Evolutionary conservation across 2,797 vertebrate species (phyloP), one percentile per base, ranked within the genome.

Genomic region (Ctenopoma multispine): DNA sequence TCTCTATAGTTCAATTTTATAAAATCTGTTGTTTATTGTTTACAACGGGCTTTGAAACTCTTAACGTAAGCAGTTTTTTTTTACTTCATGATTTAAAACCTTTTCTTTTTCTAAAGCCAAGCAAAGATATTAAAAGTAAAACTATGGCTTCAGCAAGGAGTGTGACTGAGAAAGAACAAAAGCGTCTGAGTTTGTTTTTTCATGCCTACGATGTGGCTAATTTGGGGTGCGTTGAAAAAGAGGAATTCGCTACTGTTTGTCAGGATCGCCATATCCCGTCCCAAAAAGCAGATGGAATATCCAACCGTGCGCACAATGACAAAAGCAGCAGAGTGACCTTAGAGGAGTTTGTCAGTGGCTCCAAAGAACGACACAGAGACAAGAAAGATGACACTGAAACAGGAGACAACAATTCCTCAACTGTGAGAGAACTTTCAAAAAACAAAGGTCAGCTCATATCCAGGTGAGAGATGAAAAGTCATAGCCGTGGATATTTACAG

Each of bases 171-270:
- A 82, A 79, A 15, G 74, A 91, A n/a, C 55, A 41, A 27, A 65
- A 14, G 2, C 48, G 56, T 1, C 80, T 89, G 64, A 81, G 57
- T 53, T 51, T 44, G 0, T 87, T 90, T 40, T 90, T 89, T 65
- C 71, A 81, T 3, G 10, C 64, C 43, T 89, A 83, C 7, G 83
- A 90, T 63, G 65, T 64, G 77, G 85, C 90, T 56, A 63, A 81
- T 21, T 92, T 86, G 1, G 89, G 88, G 1, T 13, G 29, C 44
- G 87, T 89, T 23, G 88, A 89, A 40, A 90, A 80, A 62, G 44
- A 66, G 0, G 78, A 89, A 75, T 90, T 92, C 49, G 57, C 13
- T 9, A 76, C 73, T 2, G 86, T 90, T 8, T 92, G 86, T 38
- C 59, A 72, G 43, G 89, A 89, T 60, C 81, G 90, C 18, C 31